These are phyloP conservation scores for Tylochromis polylepis DNA, from an alignment of 2,113 vertebrate genomes.

Conservation along the genomic window DNA sequence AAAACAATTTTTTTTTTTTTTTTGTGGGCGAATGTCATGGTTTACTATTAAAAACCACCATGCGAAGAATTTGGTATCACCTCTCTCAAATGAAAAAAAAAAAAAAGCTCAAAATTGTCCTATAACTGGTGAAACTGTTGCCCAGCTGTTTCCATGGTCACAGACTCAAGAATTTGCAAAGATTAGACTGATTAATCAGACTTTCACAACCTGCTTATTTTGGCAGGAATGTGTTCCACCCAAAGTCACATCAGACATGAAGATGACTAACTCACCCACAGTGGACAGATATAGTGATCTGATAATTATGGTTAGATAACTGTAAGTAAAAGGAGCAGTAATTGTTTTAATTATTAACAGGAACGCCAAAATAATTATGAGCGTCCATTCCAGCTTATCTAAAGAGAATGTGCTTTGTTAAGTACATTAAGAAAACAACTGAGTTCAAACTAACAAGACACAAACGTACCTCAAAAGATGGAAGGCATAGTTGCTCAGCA, in stretches of 20 bases:
- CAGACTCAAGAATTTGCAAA: background rate
- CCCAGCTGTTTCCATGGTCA: background rate
- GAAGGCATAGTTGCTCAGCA: background rate
- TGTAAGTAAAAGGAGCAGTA: background rate
- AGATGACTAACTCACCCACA: background rate
- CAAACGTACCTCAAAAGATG: background rate
- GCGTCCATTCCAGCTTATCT: background rate
- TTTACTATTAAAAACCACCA: background rate
- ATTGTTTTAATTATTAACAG: background rate
- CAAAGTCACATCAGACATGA: background rate
- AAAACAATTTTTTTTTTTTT: background rate
- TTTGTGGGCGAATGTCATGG: background rate
- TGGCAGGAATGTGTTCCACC: constrained; percentile 21
- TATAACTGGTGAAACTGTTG: background rate
- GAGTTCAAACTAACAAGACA: background rate
- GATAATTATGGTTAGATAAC: background rate
- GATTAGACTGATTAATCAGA: background rate
- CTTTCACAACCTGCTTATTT: background rate
- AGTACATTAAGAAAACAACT: background rate
- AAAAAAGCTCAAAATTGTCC: background rate
- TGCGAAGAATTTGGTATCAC: background rate
- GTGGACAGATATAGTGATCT: background rate
- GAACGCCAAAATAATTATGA: background rate
- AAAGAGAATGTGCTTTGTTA: background rate
- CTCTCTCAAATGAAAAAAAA: background rate